Evolutionary conservation across 2,113 vertebrate species (phyloP).

Genomic region (Okapia johnstoni): DNA sequence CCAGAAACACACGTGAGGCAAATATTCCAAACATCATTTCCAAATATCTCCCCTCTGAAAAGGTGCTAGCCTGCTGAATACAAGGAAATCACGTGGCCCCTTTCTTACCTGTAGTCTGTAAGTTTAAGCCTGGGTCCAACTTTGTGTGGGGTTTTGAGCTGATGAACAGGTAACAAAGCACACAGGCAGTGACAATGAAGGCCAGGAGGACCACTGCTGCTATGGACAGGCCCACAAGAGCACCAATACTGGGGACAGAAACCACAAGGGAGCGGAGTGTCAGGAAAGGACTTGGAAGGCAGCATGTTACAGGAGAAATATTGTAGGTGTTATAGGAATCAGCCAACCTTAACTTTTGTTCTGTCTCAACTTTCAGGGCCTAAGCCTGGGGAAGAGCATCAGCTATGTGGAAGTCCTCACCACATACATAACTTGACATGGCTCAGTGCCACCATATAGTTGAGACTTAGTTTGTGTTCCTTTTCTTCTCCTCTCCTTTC

Average conservation of each 20-base stretch:
- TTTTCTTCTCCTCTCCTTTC: neutral
- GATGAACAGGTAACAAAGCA: conserved; percentile 95
- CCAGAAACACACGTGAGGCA: neutral
- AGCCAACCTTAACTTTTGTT: neutral
- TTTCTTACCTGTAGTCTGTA: conserved; percentile 85
- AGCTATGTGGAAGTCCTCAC: neutral
- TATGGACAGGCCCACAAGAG: conserved; percentile 91
- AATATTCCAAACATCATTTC: neutral
- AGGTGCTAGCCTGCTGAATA: neutral
- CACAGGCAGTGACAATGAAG: conserved; percentile 92
- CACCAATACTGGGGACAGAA: conserved; percentile 86
- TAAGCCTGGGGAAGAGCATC: neutral
- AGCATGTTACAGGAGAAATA: neutral
- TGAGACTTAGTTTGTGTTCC: neutral
- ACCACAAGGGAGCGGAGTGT: neutral
- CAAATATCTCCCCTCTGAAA: neutral
- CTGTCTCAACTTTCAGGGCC: neutral
- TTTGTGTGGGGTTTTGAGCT: conserved; percentile 88
- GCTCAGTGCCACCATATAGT: neutral
- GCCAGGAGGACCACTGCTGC: conserved; percentile 92
- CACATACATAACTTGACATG: neutral
- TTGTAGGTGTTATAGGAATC: neutral
- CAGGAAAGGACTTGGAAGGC: neutral
- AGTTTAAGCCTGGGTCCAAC: conserved; percentile 88
- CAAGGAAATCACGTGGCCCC: neutral